Conservation (phyloP, 2,797 vertebrate species). For the Macropodus opercularis region DNA sequence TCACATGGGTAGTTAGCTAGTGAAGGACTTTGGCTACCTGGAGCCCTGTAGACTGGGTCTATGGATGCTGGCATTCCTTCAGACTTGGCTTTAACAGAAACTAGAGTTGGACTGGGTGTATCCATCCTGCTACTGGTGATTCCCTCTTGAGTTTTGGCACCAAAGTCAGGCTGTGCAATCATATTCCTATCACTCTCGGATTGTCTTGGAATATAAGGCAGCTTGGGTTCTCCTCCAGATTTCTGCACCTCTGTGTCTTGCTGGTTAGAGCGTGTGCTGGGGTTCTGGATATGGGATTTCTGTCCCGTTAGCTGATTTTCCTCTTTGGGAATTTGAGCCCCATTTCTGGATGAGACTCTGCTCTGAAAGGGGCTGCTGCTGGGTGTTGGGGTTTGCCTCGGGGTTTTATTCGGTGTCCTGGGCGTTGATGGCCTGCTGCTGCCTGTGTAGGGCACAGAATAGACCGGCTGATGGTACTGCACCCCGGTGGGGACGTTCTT, state of each 20-base stretch:
- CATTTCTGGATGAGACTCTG: background rate
- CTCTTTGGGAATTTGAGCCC: conserved; percentile 7
- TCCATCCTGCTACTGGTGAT: background rate
- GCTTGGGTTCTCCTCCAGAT: conserved; percentile 19
- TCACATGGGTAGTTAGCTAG: conserved; percentile 25
- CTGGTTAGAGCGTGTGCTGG: conserved; percentile 47
- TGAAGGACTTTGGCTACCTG: conserved; percentile 51
- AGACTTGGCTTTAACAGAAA: conserved; percentile 51
- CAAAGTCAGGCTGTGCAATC: conserved; percentile 6
- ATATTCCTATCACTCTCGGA: background rate
- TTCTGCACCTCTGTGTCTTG: conserved; percentile 18
- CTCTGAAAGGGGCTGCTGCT: conserved; percentile 51
- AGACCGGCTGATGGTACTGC: conserved; percentile 92
- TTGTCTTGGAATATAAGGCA: conserved; percentile 36
- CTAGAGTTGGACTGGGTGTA: conserved; percentile 36
- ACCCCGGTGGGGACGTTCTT: conserved; percentile 83
- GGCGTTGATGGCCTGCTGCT: conserved; percentile 81
- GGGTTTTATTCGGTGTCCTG: conserved; percentile 54
- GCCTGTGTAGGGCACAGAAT: conserved; percentile 82
- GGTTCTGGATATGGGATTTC: conserved; percentile 39
- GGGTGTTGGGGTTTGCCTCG: conserved; percentile 60
- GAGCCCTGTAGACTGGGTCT: conserved; percentile 34
- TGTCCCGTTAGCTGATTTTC: conserved; percentile 8
- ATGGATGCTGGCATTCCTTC: conserved; percentile 47
- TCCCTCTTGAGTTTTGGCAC: conserved; percentile 17